A percentile compares a stretch with the other conserved stretches of the same genome.
Evolutionary conservation across 2,888 invertebrate species (phyloP).

Genomic region (Thalpophila matura): DNA sequence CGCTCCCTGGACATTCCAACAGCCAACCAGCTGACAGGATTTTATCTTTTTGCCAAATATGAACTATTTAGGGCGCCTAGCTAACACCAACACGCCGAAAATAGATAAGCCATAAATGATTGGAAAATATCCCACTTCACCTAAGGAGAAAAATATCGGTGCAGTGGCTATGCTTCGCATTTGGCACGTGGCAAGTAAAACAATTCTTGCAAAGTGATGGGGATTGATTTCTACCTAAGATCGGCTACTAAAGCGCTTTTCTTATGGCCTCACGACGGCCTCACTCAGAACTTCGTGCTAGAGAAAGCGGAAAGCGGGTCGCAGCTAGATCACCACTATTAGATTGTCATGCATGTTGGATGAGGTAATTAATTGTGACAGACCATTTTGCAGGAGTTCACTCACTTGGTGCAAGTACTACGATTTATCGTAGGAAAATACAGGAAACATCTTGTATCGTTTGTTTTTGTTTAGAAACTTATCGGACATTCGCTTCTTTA

Average conservation of each 20-base stretch:
- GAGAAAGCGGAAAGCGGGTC: slow-evolving; percentile 89
- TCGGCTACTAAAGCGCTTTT: slow-evolving; percentile 40
- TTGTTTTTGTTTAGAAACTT: neutral
- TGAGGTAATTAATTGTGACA: slow-evolving; percentile 88
- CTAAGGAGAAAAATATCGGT: too few species aligned
- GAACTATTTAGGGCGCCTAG: too few species aligned
- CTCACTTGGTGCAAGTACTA: slow-evolving; percentile 39
- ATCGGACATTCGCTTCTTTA: too few species aligned
- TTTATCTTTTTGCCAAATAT: too few species aligned
- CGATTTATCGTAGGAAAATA: slow-evolving; percentile 32
- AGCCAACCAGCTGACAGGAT: too few species aligned
- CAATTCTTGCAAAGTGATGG: too few species aligned
- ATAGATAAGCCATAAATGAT: too few species aligned
- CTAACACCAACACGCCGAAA: too few species aligned
- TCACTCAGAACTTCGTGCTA: slow-evolving; percentile 84
- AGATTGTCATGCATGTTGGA: slow-evolving; percentile 89
- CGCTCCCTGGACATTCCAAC: too few species aligned
- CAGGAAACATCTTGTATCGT: slow-evolving; percentile 8
- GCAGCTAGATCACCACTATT: slow-evolving; percentile 86
- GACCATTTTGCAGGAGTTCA: slow-evolving; percentile 75
- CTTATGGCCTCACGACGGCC: slow-evolving; percentile 70
- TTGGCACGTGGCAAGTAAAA: neutral
- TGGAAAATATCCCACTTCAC: too few species aligned
- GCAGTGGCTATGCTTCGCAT: too few species aligned
- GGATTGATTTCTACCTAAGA: neutral